These are phyloP conservation scores for Anneissia japonica DNA, from an alignment of 35 echinoderm and acorn worm species.

Conservation along the genomic window DNA sequence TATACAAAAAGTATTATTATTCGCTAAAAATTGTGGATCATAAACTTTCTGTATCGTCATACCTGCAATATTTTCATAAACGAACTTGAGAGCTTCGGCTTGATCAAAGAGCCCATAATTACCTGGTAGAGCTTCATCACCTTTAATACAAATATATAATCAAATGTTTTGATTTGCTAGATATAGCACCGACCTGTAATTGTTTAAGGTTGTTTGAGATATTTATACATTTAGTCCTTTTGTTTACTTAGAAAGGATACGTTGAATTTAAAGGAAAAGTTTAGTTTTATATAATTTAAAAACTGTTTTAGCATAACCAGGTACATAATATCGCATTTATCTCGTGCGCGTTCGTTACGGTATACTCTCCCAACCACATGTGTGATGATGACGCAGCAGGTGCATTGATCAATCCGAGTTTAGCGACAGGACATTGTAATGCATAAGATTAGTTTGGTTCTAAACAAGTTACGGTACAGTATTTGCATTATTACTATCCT, in stretches of 20 bases:
- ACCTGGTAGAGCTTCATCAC: slow-evolving; percentile 58
- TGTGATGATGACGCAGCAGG: no score
- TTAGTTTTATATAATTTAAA: background rate
- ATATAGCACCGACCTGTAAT: background rate
- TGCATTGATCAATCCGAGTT: no score
- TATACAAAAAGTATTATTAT: no score
- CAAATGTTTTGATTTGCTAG: background rate
- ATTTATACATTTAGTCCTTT: background rate
- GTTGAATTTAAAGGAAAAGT: background rate
- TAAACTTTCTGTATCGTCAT: no score
- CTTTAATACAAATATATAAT: slow-evolving; percentile 15
- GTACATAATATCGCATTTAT: background rate
- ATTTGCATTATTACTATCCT: no score
- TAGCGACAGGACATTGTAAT: no score
- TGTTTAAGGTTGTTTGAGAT: background rate
- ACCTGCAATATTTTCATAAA: slow-evolving; percentile 60
- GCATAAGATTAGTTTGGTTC: no score
- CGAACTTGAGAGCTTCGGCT: slow-evolving; percentile 71
- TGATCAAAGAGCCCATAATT: slow-evolving; percentile 81
- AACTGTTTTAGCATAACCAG: background rate
- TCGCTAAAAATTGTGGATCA: no score
- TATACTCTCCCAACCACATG: no score
- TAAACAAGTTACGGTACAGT: no score
- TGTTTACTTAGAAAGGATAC: background rate
- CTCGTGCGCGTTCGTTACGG: no score